Conservation (phyloP, 2,113 vertebrate genomes). For the Lepus timidus region DNA sequence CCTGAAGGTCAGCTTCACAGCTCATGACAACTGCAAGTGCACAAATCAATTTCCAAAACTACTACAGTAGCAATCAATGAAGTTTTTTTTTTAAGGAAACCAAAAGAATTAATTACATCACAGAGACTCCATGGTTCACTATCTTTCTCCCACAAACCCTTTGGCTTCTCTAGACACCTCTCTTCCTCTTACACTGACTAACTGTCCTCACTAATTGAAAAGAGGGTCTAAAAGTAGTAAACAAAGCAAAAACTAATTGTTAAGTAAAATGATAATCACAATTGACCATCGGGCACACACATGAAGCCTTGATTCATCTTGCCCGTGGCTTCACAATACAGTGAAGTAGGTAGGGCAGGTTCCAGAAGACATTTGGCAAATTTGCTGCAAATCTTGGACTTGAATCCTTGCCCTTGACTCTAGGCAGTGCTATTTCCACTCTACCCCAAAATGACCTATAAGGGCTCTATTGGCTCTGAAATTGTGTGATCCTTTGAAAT, state of each 20-base stretch:
- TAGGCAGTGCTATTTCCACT: background rate
- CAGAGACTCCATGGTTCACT: background rate
- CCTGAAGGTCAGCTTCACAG: background rate
- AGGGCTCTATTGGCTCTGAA: background rate
- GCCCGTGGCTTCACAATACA: background rate
- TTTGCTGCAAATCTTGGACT: background rate
- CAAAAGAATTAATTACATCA: background rate
- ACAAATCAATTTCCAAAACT: background rate
- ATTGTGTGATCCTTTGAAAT: background rate
- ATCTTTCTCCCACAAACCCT: background rate
- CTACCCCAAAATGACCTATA: background rate
- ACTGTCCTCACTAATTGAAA: background rate
- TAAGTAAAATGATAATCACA: background rate
- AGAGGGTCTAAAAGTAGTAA: background rate
- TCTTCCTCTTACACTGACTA: background rate
- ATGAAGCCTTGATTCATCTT: background rate
- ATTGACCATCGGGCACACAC: background rate
- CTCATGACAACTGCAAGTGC: background rate
- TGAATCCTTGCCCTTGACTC: background rate
- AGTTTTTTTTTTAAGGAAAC: background rate
- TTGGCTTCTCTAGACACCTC: background rate
- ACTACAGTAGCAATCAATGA: background rate
- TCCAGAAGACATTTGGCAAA: background rate
- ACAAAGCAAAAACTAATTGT: background rate
- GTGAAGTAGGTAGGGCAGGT: too few relatives aligned